These are phyloP conservation scores for Andrena camellia DNA, from an alignment of 2,888 invertebrate species.

Conservation along the genomic window DNA sequence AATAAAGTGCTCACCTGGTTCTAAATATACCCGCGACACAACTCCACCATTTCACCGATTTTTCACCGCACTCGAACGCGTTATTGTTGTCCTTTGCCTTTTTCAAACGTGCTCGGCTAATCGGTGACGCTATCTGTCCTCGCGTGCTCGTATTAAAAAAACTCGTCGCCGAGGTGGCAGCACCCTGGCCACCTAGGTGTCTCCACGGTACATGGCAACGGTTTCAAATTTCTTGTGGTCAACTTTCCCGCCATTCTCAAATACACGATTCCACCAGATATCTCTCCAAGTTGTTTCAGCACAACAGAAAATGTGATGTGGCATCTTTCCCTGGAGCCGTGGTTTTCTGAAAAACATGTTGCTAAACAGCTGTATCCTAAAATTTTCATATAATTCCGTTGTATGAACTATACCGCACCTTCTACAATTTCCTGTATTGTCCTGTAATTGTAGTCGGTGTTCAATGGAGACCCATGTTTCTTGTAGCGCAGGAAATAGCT, in stretches of 20 bases:
- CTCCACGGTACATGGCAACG: background rate
- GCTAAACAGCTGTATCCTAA: too few species aligned
- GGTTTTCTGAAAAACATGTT: too few species aligned
- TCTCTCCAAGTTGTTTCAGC: too few species aligned
- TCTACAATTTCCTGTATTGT: too few species aligned
- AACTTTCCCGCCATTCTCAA: background rate
- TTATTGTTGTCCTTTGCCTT: slow-evolving; percentile 76
- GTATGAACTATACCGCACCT: too few species aligned
- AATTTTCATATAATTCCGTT: too few species aligned
- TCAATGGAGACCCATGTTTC: background rate
- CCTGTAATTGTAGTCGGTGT: too few species aligned
- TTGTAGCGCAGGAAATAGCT: background rate
- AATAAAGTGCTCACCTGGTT: slow-evolving; percentile 75
- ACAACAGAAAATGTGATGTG: too few species aligned
- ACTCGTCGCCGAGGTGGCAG: background rate
- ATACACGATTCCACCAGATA: background rate
- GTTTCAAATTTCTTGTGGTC: background rate
- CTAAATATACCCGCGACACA: slow-evolving; percentile 76
- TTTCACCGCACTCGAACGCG: slow-evolving; percentile 72
- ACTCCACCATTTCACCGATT: slow-evolving; percentile 79
- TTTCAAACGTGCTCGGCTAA: slow-evolving; percentile 62
- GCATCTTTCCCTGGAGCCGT: too few species aligned
- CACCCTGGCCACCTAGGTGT: background rate
- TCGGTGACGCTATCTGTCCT: slow-evolving; percentile 63
- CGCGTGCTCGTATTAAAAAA: slow-evolving; percentile 14